Conservation (phyloP, 2,797 vertebrate species). For the Onychomys torridus region DNA sequence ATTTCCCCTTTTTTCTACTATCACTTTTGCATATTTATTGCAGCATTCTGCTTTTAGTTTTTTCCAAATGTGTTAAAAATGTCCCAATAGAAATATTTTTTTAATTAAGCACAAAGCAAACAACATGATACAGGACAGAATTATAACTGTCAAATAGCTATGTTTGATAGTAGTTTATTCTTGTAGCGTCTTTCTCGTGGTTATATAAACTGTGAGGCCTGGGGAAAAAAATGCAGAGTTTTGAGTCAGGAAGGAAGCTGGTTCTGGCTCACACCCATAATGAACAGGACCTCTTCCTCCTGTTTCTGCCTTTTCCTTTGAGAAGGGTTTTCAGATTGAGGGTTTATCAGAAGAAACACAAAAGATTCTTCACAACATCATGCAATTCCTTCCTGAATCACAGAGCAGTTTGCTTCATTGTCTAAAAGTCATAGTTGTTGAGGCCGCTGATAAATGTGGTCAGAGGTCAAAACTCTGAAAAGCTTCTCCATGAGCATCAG, state of each 20-base stretch:
- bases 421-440: neutral
- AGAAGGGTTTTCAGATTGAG: constrained; percentile 26
- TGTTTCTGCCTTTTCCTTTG: constrained; percentile 33
- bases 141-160: constrained; percentile 27
- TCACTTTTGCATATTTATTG: constrained; percentile 26
- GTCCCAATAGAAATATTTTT: constrained; percentile 36
- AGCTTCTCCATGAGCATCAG: constrained; percentile 45
- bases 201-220: constrained; percentile 29
- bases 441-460: constrained; percentile 19
- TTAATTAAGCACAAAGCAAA: constrained; percentile 14
- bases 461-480: constrained; percentile 16
- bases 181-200: neutral
- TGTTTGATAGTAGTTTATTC: neutral
- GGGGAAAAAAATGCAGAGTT: constrained; percentile 14
- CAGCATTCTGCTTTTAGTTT: constrained; percentile 10
- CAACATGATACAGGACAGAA: constrained; percentile 50
- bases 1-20: constrained; percentile 25
- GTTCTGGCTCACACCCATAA: constrained; percentile 12
- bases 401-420: constrained; percentile 1
- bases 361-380: neutral
- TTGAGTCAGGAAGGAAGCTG: constrained; percentile 41
- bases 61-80: constrained; percentile 59
- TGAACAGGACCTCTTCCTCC: neutral
- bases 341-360: constrained; percentile 26
- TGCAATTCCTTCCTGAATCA: neutral